Evolutionary conservation across 37 sponge, comb jelly and placozoan genomes (phyloP), one percentile per base, ranked within the genome.

Genomic region (Bolinopsis microptera): DNA sequence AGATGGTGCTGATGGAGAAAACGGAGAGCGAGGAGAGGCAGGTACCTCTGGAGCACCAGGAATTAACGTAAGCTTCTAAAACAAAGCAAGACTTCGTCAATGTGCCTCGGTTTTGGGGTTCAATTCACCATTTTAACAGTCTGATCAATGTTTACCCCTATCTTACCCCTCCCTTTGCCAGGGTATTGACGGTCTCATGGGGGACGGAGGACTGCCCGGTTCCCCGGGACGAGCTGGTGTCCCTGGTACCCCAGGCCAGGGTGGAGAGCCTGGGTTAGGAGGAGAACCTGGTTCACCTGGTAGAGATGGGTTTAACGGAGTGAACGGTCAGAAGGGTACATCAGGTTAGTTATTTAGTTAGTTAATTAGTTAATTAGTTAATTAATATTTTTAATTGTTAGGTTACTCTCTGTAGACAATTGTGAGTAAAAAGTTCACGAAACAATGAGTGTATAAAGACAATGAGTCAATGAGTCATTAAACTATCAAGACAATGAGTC

Each of bases 1-100:
- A 30, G 75, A 72, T 72, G 75, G 75, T 5, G 13, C 75, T 72
- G 75, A 72, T 21, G 75, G 75, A 28, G 75, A 72, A 30, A 72
- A 72, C 31, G 75, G 75, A 5, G 75, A n/a, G 75, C 26, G n/a
- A 28, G 75, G 75, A 30, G 26, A 72, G 31, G 75, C 75, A 30
- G 75, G 75, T 24, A n/a, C 13, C 13, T 8, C 75, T 24, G 75
- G 75, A 72, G 26, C 75, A 5, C 75, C 75, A n/a, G 75, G 75
- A 30, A 72, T 72, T 24, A 28, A 72, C 18, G 61, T 48, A 48
- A 48, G 61, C n/a, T n/a, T n/a, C n/a, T n/a, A n/a, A n/a, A n/a
- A n/a, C n/a, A n/a, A n/a, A n/a, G n/a, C n/a, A n/a, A n/a, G n/a
- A n/a, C n/a, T n/a, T n/a, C n/a, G n/a, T n/a, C n/a, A n/a, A n/a